Conservation (phyloP, 2,888 invertebrate genomes). For the Trachelus tabidus region DNA sequence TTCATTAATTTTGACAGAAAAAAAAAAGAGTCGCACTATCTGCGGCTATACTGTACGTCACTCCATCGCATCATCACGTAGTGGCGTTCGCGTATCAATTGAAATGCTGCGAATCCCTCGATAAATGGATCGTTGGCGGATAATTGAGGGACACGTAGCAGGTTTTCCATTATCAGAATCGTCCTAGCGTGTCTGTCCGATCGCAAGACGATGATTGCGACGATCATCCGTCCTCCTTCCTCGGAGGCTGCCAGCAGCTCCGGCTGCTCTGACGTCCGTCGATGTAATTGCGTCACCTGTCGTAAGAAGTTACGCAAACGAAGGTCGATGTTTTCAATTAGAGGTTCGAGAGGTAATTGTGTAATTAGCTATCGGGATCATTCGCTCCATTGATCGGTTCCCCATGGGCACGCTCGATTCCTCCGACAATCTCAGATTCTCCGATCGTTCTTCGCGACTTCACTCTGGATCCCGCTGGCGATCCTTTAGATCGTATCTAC, state of each 20-base stretch:
- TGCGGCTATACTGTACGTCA: not conserved
- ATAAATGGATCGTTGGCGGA: not conserved
- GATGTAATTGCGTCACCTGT: not conserved
- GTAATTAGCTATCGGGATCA: conserved; percentile 22
- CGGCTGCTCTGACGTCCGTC: not conserved
- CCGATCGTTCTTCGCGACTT: not conserved
- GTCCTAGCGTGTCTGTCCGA: not conserved
- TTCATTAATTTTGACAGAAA: not conserved
- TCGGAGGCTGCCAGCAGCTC: not conserved
- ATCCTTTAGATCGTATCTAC: not conserved
- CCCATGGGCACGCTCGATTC: not conserved
- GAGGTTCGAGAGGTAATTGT: conserved; percentile 17
- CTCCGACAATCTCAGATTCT: not conserved
- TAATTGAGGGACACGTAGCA: not conserved
- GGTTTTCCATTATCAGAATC: not conserved
- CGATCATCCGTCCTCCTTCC: not conserved
- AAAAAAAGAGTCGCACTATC: not conserved
- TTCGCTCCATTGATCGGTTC: conserved; percentile 18
- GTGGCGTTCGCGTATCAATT: not conserved
- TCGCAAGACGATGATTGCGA: not conserved
- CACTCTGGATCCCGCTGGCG: not conserved
- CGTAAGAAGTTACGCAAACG: conserved; percentile 5
- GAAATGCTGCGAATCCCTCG: not conserved
- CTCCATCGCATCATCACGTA: not conserved
- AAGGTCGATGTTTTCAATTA: conserved; percentile 26